Base-by-base conservation (phyloP, 2,888 invertebrate genomes). In the Luperina testacea region DNA sequence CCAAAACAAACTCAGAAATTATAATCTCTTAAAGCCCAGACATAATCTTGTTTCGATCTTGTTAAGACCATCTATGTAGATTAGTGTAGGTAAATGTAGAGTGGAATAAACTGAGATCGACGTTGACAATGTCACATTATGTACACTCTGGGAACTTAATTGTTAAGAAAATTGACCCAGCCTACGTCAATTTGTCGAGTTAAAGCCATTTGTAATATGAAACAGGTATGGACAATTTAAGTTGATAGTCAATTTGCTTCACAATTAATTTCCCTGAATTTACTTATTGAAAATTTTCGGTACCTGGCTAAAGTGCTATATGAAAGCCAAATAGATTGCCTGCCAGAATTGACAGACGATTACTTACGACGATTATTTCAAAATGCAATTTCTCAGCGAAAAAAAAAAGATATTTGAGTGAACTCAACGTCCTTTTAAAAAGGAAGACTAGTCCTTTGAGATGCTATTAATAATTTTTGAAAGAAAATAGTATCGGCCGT, bases 271-370 rank as follows among this genome's bases (percentile, higher is more conserved):
- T n/a, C 20, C 6, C 0, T 48, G 20, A 48, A 6, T 68, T 45
- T 6, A 27, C n/a, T 8, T 24, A 15, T 24, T 24, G 4, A 8
- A 9, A 42, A 0, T n/a, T n/a, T n/a, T 65, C 24, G 24, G n/a
- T 24, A 67, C 65, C 64, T 38, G 32, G 2, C 11, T 38, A 74
- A 24, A 57, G 27, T n/a, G 27, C 9, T 24, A 15, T 13, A 24
- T 57, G 57, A 74, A 45, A 7, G 4, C 7, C 57, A 74, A 27
- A 24, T 45, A 51, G 51, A 77, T 77, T 77, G 5, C 15, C 15
- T 38, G 53, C 32, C n/a, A 27, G 65, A 59, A 77, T 59, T 67
- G 67, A 38, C 68, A 79, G 27, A 38, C 27, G 13, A 65, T 20
- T 9, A 57, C 3, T n/a, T n/a, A n/a, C n/a, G n/a, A n/a, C n/a